phyloP scores from a whole-genome alignment of 2,888 invertebrate species.

The Notodonta dromedarius region DNA sequence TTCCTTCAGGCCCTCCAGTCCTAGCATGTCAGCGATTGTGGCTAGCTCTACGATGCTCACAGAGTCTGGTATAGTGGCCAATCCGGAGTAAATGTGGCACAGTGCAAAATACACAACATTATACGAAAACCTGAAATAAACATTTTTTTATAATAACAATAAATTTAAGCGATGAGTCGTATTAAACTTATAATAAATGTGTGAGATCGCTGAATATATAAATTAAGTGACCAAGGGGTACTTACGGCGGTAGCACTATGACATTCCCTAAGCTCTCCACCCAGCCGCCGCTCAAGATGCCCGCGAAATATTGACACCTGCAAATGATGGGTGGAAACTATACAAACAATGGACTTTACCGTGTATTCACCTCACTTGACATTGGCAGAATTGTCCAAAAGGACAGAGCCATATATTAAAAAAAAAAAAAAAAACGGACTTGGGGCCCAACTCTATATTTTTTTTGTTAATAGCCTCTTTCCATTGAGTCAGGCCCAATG shows the following conservation, averaged over 20 bases:
- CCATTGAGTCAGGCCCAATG: no score
- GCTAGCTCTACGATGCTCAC: conserved; percentile 94
- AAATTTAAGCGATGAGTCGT: no score
- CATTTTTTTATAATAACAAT: conserved; percentile 12
- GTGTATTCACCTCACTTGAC: no score
- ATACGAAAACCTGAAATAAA: conserved; percentile 88
- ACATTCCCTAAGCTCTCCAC: conserved; percentile 91
- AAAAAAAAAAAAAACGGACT: no score
- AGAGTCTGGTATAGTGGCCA: conserved; percentile 93
- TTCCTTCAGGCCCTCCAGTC: conserved; percentile 95
- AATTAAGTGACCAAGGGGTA: conserved; percentile 19
- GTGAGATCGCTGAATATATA: no score
- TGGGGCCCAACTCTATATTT: no score
- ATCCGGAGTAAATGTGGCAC: conserved; percentile 97
- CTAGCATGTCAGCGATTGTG: conserved; percentile 94
- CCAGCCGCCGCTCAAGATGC: conserved; percentile 94
- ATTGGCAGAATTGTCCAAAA: no score
- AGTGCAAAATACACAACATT: conserved; percentile 95
- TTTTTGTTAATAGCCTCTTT: no score
- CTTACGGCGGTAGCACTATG: conserved; percentile 92
- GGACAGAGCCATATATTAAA: no score
- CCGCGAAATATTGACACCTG: conserved; percentile 96
- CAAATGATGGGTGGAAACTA: not conserved
- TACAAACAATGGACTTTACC: no score
- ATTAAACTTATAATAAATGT: no score